phyloP scores from a whole-genome alignment of 37 sponge, comb jelly and placozoan species.

The Crambe crambe region DNA sequence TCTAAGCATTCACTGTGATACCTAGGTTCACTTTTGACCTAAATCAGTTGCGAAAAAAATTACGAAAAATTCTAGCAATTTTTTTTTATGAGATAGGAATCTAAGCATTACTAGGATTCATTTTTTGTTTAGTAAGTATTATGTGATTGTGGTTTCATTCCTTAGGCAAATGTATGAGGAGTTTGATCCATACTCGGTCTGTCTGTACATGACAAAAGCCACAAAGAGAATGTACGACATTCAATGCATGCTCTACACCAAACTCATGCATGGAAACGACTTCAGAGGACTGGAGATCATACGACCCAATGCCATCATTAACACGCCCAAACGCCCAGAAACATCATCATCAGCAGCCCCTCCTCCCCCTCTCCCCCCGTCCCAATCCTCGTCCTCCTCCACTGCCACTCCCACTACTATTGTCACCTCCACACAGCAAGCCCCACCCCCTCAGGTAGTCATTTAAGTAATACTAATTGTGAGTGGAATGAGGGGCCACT shows the following conservation, averaged over 20 bases:
- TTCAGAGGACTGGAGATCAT: slow-evolving; percentile 27
- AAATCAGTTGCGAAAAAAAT: too few relatives aligned
- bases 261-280: not conserved
- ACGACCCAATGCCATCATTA: slow-evolving; percentile 6
- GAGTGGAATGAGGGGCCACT: not conserved
- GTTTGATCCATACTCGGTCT: slow-evolving; percentile 40
- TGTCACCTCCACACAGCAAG: not conserved
- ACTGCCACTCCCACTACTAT: not conserved
- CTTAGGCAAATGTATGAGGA: slow-evolving; percentile 28
- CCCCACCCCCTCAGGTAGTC: not conserved
- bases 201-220: slow-evolving; percentile 37
- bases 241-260: slow-evolving; percentile 44
- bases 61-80: too few relatives aligned
- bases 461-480: not conserved
- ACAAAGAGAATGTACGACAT: slow-evolving; percentile 50
- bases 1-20: too few relatives aligned
- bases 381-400: not conserved
- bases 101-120: not conserved
- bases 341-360: too few relatives aligned
- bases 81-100: too few relatives aligned
- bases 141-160: too few relatives aligned
- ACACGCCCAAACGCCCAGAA: not conserved
- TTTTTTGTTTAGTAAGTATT: too few relatives aligned
- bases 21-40: too few relatives aligned
- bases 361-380: not conserved